Percentiles rank a stretch among this genome's conserved stretches.
phyloP scores from a whole-genome alignment of 2,797 vertebrate genomes.

The Phoeniculus purpureus region DNA sequence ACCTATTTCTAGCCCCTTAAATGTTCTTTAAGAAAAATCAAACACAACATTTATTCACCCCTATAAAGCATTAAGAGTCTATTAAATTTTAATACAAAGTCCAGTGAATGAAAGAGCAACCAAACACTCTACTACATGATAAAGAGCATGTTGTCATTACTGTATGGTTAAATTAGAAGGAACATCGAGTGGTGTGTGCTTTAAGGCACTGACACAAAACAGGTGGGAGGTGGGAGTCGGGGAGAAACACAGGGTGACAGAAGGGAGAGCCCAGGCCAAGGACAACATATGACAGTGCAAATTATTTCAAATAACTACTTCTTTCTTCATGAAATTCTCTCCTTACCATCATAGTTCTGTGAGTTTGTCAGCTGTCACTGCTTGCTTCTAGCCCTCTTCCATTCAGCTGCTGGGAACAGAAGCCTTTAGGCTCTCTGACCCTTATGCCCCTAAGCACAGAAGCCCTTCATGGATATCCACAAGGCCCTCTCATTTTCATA shows the following conservation, averaged over 20 bases:
- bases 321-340: not conserved
- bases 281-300: not conserved
- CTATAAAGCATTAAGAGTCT: not conserved
- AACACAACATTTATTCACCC: not conserved
- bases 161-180: not conserved
- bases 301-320: not conserved
- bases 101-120: not conserved
- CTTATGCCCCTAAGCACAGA: not conserved
- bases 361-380: not conserved
- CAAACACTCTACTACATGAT: not conserved
- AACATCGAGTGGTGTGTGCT: not conserved
- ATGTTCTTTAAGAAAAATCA: not conserved
- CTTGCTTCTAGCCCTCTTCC: not conserved
- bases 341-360: fast-evolving
- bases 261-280: not conserved
- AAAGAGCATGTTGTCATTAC: not conserved
- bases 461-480: not conserved
- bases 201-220: not conserved
- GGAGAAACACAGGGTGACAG: not conserved
- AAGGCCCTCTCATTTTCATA: not conserved
- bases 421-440: not conserved
- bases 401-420: slow-evolving; percentile 2
- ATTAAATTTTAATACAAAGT: not conserved
- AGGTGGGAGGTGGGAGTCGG: fast-evolving
- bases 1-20: not conserved